These are phyloP conservation scores for Eidolon helvum DNA, from an alignment of 2,113 vertebrate species.

Conservation along the genomic window DNA sequence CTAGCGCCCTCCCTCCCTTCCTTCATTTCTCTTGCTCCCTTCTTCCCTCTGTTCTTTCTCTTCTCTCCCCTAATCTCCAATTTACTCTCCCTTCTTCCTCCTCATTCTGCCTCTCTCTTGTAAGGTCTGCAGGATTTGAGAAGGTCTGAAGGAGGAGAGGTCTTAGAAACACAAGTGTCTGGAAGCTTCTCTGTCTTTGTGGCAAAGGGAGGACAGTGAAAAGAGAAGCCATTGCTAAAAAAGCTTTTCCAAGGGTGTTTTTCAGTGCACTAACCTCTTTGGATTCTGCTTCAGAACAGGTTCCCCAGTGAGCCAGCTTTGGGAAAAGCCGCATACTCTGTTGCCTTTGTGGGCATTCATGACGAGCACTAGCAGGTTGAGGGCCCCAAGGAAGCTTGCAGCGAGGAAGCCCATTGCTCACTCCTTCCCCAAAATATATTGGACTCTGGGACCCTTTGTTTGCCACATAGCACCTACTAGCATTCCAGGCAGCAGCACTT, in stretches of 20 bases:
- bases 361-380: not conserved
- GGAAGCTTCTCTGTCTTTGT: not conserved
- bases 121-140: not conserved
- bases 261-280: not conserved
- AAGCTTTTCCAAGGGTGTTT: not conserved
- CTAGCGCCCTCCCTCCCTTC: not conserved
- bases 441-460: not conserved
- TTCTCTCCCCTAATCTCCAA: not conserved
- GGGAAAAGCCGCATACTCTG: fast-evolving
- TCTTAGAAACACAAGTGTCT: not conserved
- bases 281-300: not conserved
- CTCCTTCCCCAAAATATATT: not conserved
- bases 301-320: not conserved
- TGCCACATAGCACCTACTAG: not conserved
- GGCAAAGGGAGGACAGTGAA: not conserved
- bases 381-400: not conserved
- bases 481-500: not conserved
- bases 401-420: not conserved
- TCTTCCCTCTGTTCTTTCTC: too few relatives aligned
- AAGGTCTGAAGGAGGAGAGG: not conserved
- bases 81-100: not conserved
- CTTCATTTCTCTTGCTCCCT: fast-evolving
- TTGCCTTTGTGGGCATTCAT: not conserved
- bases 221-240: not conserved
- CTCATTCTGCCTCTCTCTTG: not conserved